A percentile compares a stretch with the other conserved stretches of the same genome.
phyloP scores from a whole-genome alignment of 2,888 invertebrate species.

The Caenorhabditis afra region DNA sequence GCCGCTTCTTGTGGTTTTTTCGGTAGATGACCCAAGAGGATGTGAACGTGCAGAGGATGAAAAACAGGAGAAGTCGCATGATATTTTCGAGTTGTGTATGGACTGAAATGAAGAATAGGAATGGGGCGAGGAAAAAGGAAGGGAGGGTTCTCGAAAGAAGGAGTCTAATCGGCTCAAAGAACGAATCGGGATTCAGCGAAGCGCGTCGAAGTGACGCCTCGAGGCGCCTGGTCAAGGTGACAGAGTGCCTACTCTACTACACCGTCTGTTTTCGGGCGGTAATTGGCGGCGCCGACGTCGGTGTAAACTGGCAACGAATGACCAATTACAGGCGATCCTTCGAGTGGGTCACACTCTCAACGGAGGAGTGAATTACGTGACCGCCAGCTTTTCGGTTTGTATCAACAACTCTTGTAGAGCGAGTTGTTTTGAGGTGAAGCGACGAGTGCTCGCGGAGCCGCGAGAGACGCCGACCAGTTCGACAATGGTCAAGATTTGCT shows the following conservation, averaged over 20 bases:
- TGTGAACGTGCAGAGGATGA: constrained; percentile 31
- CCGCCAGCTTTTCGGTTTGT: constrained; percentile 58
- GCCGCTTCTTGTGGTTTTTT: constrained; percentile 66
- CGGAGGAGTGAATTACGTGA: constrained; percentile 51
- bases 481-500: constrained; percentile 57
- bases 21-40: constrained; percentile 71
- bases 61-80: constrained; percentile 53
- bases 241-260: constrained; percentile 13
- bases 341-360: constrained; percentile 31
- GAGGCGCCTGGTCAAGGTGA: constrained; percentile 46
- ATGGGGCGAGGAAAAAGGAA: background rate
- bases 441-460: background rate
- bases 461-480: constrained; percentile 46
- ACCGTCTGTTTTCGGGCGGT: constrained; percentile 19
- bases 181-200: constrained; percentile 29
- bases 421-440: constrained; percentile 31
- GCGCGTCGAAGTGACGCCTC: constrained; percentile 29
- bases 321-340: constrained; percentile 30
- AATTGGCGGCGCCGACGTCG: constrained; percentile 1
- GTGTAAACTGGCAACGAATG: constrained; percentile 18
- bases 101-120: constrained; percentile 15
- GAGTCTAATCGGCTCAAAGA: constrained; percentile 47
- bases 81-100: background rate
- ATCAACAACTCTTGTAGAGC: constrained; percentile 47
- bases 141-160: constrained; percentile 10